These are phyloP conservation scores for Liolophura sinensis DNA, from an alignment of 1,140 invertebrate species.

Conservation along the genomic window DNA sequence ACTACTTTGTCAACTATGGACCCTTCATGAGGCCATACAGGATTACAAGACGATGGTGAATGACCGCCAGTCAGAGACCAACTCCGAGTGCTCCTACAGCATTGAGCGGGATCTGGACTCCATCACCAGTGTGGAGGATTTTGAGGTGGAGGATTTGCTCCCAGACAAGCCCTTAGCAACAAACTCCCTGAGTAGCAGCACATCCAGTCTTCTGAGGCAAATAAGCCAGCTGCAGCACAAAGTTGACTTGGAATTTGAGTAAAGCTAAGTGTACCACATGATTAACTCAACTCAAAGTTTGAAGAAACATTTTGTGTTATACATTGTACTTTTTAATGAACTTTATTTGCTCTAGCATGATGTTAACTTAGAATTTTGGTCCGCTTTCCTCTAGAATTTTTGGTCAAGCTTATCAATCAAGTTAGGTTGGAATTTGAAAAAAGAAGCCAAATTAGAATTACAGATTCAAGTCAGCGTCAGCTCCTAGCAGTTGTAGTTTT, in stretches of 20 bases:
- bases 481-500: too few species aligned
- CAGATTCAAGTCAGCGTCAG: too few species aligned
- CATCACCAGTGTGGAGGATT: conserved; percentile 29
- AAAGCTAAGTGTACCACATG: too few species aligned
- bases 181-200: conserved; percentile 24
- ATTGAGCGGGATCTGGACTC: conserved; percentile 27
- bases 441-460: too few species aligned
- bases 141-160: conserved; percentile 23
- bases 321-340: too few species aligned
- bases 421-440: too few species aligned
- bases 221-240: conserved; percentile 32
- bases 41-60: conserved; percentile 78
- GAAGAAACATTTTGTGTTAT: too few species aligned
- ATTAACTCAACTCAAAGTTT: too few species aligned
- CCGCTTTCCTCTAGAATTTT: too few species aligned
- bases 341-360: too few species aligned
- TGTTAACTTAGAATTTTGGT: too few species aligned
- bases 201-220: conserved; percentile 39
- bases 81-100: conserved; percentile 35
- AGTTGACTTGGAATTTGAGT: conserved; percentile 30
- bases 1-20: conserved; percentile 83
- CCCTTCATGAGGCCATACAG: conserved; percentile 84
- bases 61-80: conserved; percentile 65
- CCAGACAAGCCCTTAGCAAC: conserved; percentile 13
- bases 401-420: too few species aligned